A percentile compares a stretch with the other conserved stretches of the same genome.
Conservation (phyloP, 1,140 invertebrate species). For the Panagrolaimus sp. region DNA sequence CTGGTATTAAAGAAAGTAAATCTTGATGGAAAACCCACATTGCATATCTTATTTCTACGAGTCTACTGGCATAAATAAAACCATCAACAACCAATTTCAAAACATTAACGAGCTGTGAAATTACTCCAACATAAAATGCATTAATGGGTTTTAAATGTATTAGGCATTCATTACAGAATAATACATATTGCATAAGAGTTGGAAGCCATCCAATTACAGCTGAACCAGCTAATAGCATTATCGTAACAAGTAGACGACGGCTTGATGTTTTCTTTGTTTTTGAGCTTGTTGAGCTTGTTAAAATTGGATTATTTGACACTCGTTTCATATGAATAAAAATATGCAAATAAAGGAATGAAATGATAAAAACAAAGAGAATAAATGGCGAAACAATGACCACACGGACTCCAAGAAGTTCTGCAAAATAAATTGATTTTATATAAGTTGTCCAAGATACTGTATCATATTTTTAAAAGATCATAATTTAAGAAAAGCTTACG, state of each 20-base stretch:
- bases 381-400: slow-evolving; percentile 39
- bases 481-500: slow-evolving; percentile 34
- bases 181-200: slow-evolving; percentile 35
- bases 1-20: slow-evolving; percentile 15
- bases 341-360: slow-evolving; percentile 44
- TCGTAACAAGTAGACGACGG: slow-evolving; percentile 38
- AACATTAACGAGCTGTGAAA: slow-evolving; percentile 36
- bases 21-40: slow-evolving; percentile 36
- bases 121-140: slow-evolving; percentile 34
- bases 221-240: slow-evolving; percentile 43
- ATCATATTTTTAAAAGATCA: too few species aligned
- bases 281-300: slow-evolving; percentile 14
- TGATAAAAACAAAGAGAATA: slow-evolving; percentile 41
- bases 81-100: slow-evolving; percentile 42
- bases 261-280: slow-evolving; percentile 31
- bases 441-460: too few species aligned
- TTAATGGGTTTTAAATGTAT: slow-evolving; percentile 25
- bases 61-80: slow-evolving; percentile 44
- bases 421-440: too few species aligned
- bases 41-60: slow-evolving; percentile 46
- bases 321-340: slow-evolving; percentile 45
- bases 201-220: slow-evolving; percentile 46
- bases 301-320: slow-evolving; percentile 34
- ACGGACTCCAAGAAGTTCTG: slow-evolving; percentile 30
- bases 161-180: slow-evolving; percentile 39